Evolutionary conservation across 2,888 invertebrate genomes (phyloP).

Genomic region (Aromia moschata): DNA sequence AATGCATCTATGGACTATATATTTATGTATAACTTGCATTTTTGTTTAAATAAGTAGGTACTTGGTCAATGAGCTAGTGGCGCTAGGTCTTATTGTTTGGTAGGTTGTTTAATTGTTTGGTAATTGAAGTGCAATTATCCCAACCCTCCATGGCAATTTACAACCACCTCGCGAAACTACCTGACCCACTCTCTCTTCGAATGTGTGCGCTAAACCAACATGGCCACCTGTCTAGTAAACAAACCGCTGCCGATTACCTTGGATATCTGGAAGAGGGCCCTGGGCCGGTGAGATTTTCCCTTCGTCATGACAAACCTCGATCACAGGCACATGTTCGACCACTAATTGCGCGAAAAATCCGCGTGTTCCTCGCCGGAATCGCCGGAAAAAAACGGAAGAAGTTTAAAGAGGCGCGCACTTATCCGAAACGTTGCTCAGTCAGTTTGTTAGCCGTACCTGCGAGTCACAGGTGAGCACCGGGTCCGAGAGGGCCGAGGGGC

Average conservation of each 20-base stretch:
- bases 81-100: too few relatives aligned
- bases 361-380: constrained; percentile 22
- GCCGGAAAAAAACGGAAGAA: constrained; percentile 24
- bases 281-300: constrained; percentile 67
- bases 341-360: constrained; percentile 8
- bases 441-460: constrained; percentile 46
- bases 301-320: constrained; percentile 66
- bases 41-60: too few relatives aligned
- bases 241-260: constrained; percentile 68
- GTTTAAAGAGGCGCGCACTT: constrained; percentile 31
- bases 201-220: constrained; percentile 30
- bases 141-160: too few relatives aligned
- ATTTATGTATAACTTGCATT: too few relatives aligned
- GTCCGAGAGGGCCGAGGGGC: constrained; percentile 36
- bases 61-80: too few relatives aligned
- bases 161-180: too few relatives aligned
- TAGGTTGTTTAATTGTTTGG: too few relatives aligned
- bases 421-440: constrained; percentile 36
- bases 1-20: too few relatives aligned
- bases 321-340: constrained; percentile 26
- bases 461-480: constrained; percentile 43
- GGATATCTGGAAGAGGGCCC: constrained; percentile 78
- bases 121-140: too few relatives aligned
- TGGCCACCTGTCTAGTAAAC: constrained; percentile 42
- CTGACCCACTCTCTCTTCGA: constrained; percentile 22